Percentiles rank a stretch among this genome's conserved stretches.
phyloP scores from a whole-genome alignment of 2,888 invertebrate genomes.

The Drosophila mimica region DNA sequence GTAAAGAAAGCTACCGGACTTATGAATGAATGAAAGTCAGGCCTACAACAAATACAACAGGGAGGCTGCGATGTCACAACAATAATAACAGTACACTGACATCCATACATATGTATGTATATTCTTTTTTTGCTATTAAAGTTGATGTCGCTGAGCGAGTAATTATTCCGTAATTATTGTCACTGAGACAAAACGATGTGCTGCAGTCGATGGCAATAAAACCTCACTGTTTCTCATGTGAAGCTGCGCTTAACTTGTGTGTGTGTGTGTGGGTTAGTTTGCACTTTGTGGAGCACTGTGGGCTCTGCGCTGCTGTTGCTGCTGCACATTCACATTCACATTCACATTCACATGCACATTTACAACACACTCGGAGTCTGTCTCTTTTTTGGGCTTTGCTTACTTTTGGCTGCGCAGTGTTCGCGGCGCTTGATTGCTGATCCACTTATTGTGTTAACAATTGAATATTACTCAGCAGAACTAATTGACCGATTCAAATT shows the following conservation, averaged over 20 bases:
- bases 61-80: conserved; percentile 16
- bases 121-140: conserved; percentile 1
- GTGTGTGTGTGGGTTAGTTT: conserved; percentile 47
- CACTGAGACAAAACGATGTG: conserved; percentile 21
- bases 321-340: conserved; percentile 31
- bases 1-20: conserved; percentile 37
- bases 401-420: conserved; percentile 43
- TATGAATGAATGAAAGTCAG: conserved; percentile 58
- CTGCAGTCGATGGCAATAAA: conserved; percentile 15
- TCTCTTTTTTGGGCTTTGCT: conserved; percentile 39
- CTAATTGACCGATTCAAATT: conserved; percentile 9
- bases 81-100: conserved; percentile 20
- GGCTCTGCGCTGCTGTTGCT: conserved; percentile 19
- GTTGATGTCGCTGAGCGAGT: conserved; percentile 17
- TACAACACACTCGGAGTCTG: conserved; percentile 23
- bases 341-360: conserved; percentile 20
- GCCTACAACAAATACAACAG: conserved; percentile 33
- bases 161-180: conserved; percentile 45
- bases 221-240: conserved; percentile 28
- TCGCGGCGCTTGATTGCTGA: conserved; percentile 22
- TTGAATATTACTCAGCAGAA: conserved; percentile 14
- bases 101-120: conserved; percentile 1
- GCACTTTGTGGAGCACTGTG: conserved; percentile 15
- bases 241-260: conserved; percentile 45
- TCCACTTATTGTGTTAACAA: conserved; percentile 21